Base-by-base conservation (phyloP, 2,888 invertebrate genomes). In the Spicauda simplicius region DNA sequence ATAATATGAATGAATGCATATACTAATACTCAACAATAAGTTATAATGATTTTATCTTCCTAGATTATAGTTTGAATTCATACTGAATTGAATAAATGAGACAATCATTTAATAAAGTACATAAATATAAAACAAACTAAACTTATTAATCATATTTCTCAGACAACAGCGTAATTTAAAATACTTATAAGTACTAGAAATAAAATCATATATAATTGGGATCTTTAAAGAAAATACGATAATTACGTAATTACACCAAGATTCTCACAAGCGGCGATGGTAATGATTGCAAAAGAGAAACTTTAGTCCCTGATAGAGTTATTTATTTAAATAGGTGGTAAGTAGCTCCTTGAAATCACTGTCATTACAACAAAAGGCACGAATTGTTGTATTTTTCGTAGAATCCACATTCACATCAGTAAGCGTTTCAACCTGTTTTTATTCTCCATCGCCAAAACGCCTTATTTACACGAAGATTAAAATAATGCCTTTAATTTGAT, bases 301-400 rank as follows among this genome's bases (percentile, higher is more conserved):
- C 20, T 61, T 37, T 20, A 41, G 20, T 61, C 16, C 33, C 61
- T 37, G 53, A 61, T 61, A 53, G 53, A 64, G 64, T 64, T 64
- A 64, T 64, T 65, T 65, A 65, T 59, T 59, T 65, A 59, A 65
- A 30, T 54, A 65, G 54, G 45, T 59, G 25, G 59, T 65, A 65
- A 65, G 41, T 64, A 33, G 45, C 37, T 25, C 3, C 16, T 5
- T 48, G 33, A 59, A 59, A 65, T 59, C 54, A 25, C 54, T 4
- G 59, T 65, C 65, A 54, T 65, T 65, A 65, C 54, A 54, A 48
- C 41, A 65, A 65, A 59, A 59, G 59, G 30, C 54, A 58, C 25
- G 37, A 57, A 37, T 19, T 54, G 30, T 18, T 25, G 33, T 56
- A 16, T 7, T 18, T 48, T 65, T 54, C 59, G 59, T 41, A 14